Conservation (phyloP, 1,140 invertebrate species). For the Dendroctonus ponderosae region DNA sequence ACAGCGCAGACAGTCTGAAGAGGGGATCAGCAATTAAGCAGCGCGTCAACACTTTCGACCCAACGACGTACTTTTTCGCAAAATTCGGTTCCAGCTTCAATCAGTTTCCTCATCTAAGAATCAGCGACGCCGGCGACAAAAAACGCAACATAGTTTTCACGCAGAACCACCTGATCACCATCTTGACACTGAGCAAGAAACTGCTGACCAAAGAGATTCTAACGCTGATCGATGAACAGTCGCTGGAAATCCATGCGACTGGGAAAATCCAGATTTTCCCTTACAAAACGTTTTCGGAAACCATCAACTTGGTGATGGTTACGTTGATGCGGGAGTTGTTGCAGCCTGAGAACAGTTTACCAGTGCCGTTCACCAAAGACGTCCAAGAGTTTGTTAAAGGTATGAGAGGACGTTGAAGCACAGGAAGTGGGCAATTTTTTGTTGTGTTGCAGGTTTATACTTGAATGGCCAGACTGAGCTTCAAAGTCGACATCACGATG, state of each 20-base stretch:
- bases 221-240: conserved; percentile 77
- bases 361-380: conserved; percentile 87
- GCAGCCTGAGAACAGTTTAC: conserved; percentile 85
- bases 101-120: conserved; percentile 77
- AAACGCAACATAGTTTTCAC: conserved; percentile 64
- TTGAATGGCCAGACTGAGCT: conserved; percentile 90
- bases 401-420: conserved; percentile 12
- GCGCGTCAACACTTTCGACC: conserved; percentile 70
- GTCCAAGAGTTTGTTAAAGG: conserved; percentile 83
- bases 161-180: conserved; percentile 73
- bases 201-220: conserved; percentile 85
- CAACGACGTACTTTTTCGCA: conserved; percentile 83
- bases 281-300: conserved; percentile 92
- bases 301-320: conserved; percentile 89
- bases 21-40: conserved; percentile 60
- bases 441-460: conserved; percentile 68
- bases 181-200: conserved; percentile 80
- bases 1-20: conserved; percentile 39
- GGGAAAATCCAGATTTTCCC: conserved; percentile 71
- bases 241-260: conserved; percentile 65
- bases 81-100: conserved; percentile 92
- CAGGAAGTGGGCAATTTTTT: background rate
- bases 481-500: conserved; percentile 77
- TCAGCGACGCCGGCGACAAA: conserved; percentile 58
- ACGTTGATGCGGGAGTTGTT: conserved; percentile 88